These are phyloP conservation scores for Trypoxylus dichotomus DNA, from an alignment of 1,140 invertebrate species.

Conservation along the genomic window DNA sequence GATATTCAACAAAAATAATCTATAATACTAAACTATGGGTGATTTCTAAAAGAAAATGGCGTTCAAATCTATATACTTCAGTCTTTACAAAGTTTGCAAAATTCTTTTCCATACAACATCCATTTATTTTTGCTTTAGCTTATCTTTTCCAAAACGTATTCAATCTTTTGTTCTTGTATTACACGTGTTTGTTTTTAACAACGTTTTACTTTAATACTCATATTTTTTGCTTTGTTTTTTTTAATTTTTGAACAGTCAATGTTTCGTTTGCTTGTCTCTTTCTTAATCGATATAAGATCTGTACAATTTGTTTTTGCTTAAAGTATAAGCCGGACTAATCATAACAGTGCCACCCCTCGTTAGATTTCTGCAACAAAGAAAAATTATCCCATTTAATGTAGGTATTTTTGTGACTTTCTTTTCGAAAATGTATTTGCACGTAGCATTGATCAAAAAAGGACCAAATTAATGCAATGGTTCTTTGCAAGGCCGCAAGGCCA, in stretches of 20 bases:
- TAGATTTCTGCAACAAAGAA: slow-evolving; percentile 64
- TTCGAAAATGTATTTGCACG: too few relatives aligned
- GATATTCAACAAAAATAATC: too few relatives aligned
- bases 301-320: slow-evolving; percentile 87
- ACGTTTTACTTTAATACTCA: not conserved
- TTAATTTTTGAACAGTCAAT: too few relatives aligned
- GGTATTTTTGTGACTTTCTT: too few relatives aligned
- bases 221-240: too few relatives aligned
- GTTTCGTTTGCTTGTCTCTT: too few relatives aligned
- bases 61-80: not conserved
- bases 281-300: slow-evolving; percentile 59
- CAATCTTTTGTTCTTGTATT: not conserved
- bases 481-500: too few relatives aligned
- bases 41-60: too few relatives aligned
- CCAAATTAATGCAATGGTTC: too few relatives aligned
- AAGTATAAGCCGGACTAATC: slow-evolving; percentile 78
- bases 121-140: not conserved
- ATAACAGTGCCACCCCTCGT: slow-evolving; percentile 80
- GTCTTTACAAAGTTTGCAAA: not conserved
- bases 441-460: too few relatives aligned
- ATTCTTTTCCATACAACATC: not conserved
- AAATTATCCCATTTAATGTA: too few relatives aligned
- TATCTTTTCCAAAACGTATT: not conserved
- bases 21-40: too few relatives aligned
- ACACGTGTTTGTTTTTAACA: not conserved